phyloP scores from a whole-genome alignment of 2,113 vertebrate species.

The Geococcyx californianus region DNA sequence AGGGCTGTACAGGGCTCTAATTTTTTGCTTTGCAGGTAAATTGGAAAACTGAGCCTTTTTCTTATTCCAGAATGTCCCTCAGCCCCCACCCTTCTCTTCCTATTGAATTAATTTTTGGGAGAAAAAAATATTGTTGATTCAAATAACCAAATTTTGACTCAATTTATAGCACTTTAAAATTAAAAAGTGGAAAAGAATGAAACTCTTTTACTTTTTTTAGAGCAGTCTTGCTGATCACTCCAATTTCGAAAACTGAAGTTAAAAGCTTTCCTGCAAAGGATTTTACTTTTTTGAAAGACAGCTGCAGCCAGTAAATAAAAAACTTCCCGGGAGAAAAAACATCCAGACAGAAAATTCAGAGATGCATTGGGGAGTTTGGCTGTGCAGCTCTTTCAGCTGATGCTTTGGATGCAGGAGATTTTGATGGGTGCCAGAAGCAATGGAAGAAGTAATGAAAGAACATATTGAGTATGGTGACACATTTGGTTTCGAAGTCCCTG shows the following conservation, averaged over 20 bases:
- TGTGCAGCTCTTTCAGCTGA: background rate
- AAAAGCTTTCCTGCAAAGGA: background rate
- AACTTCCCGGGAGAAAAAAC: background rate
- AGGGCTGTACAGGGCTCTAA: background rate
- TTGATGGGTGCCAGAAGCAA: background rate
- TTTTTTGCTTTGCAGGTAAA: background rate
- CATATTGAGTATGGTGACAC: background rate
- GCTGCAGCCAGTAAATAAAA: background rate
- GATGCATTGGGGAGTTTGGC: background rate
- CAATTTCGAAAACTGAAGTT: background rate
- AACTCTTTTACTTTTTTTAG: background rate
- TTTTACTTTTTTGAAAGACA: background rate
- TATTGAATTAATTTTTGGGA: background rate
- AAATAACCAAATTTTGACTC: background rate
- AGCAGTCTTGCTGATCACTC: background rate
- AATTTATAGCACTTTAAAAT: background rate
- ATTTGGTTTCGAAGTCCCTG: background rate
- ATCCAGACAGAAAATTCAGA: background rate
- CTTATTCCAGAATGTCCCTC: background rate
- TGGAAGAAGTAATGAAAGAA: background rate
- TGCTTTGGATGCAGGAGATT: background rate
- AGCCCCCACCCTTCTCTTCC: background rate
- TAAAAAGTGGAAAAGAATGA: background rate
- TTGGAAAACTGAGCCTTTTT: background rate
- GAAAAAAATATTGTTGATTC: background rate